Base-by-base conservation (phyloP, 2,113 vertebrate species). In the Capreolus pygargus region DNA sequence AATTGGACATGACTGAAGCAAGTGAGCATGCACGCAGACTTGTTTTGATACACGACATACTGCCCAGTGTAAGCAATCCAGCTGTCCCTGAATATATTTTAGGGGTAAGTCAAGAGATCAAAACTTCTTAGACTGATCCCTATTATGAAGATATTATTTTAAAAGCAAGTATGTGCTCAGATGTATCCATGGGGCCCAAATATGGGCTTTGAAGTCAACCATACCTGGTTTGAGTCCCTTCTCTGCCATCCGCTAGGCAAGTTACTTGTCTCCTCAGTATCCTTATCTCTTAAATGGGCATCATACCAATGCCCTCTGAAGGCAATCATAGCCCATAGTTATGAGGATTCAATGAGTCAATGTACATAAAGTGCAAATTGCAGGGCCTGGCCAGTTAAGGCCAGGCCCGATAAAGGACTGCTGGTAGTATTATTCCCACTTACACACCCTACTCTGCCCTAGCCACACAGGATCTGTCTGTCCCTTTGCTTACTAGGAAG, bases 11-110 rank as follows among this genome's bases (percentile, higher is more conserved):
- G 39, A 76, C 70, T 27, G 70, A 76, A 76, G 39, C 70, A 43
- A 27, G 16, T 27, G 3, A 76, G 23, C 70, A 43, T 23, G 57
- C 33, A 86, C 17, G 87, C 86, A 97, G 58, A 92, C 45, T 30
- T 84, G 43, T 83, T 96, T 94, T 81, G 55, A 6, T 87, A 86
- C 55, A 58, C 1, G 16, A 86, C 13, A 33, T 43, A 64, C 21
- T 76, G 8, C 94, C n/a, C 23, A 84, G n/a, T 83, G 21, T 50
- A 60, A 94, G 89, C 9, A 33, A 74, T 47, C 9, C 50, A 52
- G 84, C 57, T 96, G n/a, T 85, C 50, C 33, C 82, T 93, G 60
- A 94, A 28, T 25, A 81, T 92, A 95, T 82, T 92, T 91, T 93
- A 89, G 52, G 39, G 21, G 7, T 78, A 88, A 67, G 55, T 28